A percentile compares a stretch with the other conserved stretches of the same genome.
These are phyloP conservation scores for Echinarachnius parma DNA, from an alignment of 53 echinoderm and acorn worm genomes.

Conservation along the genomic window DNA sequence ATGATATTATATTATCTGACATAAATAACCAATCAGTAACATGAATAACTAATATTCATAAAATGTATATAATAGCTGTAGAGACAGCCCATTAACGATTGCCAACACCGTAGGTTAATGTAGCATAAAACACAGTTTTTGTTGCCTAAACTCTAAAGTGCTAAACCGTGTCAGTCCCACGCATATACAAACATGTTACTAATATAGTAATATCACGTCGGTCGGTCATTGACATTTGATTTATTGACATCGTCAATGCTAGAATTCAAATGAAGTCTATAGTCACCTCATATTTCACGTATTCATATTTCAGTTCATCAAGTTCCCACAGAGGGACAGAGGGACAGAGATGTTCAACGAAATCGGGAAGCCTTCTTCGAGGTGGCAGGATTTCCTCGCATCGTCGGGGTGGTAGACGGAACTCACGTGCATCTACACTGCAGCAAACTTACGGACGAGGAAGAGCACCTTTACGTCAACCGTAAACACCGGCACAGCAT, in stretches of 20 bases:
- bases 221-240: too few species aligned
- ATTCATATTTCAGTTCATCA: background rate
- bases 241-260: background rate
- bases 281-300: background rate
- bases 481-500: background rate
- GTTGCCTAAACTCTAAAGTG: too few species aligned
- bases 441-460: background rate
- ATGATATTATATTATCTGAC: too few species aligned
- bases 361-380: background rate
- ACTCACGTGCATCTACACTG: background rate
- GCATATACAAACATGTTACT: too few species aligned
- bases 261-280: background rate
- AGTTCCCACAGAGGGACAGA: background rate
- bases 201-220: too few species aligned
- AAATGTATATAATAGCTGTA: too few species aligned
- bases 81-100: too few species aligned
- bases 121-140: too few species aligned
- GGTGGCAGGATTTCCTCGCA: background rate
- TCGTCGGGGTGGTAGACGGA: background rate
- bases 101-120: too few species aligned
- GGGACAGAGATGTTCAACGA: background rate
- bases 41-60: too few species aligned
- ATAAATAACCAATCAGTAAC: too few species aligned
- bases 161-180: too few species aligned
- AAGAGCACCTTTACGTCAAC: background rate